Conservation (phyloP, 2,113 vertebrate species). For the Colossoma macropomum region DNA sequence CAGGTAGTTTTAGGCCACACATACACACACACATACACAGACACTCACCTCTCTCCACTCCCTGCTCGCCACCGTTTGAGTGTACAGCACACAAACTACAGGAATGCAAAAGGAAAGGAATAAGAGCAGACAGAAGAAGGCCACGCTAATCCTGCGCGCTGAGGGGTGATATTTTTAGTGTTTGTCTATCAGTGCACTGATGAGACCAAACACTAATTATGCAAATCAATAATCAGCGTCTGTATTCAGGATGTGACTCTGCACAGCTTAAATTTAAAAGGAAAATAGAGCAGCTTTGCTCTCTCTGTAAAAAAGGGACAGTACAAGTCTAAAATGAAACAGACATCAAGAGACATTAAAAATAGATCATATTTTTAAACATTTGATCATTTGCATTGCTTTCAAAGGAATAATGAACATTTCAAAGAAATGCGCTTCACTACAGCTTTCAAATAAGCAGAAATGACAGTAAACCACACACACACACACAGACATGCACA, state of each 20-base stretch:
- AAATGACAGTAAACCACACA: neutral
- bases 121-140: constrained; percentile 12
- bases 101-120: constrained; percentile 38
- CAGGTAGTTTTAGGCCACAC: constrained; percentile 52
- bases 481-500: constrained; percentile 36
- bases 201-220: constrained; percentile 32
- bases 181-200: constrained; percentile 24
- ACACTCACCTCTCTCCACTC: constrained; percentile 97
- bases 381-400: neutral
- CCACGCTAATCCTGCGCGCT: constrained; percentile 28
- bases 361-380: neutral
- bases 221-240: constrained; percentile 25
- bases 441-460: neutral
- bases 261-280: neutral
- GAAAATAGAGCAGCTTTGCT: neutral
- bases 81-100: constrained; percentile 88
- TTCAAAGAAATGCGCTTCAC: neutral
- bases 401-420: neutral
- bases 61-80: constrained; percentile 91
- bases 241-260: neutral
- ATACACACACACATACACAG: constrained; percentile 71
- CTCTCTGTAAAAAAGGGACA: neutral
- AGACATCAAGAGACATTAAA: constrained; percentile 3
- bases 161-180: constrained; percentile 51
- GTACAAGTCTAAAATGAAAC: neutral